These are phyloP conservation scores for Eristalis arbustorum DNA, from an alignment of 2,888 invertebrate species.

Conservation along the genomic window DNA sequence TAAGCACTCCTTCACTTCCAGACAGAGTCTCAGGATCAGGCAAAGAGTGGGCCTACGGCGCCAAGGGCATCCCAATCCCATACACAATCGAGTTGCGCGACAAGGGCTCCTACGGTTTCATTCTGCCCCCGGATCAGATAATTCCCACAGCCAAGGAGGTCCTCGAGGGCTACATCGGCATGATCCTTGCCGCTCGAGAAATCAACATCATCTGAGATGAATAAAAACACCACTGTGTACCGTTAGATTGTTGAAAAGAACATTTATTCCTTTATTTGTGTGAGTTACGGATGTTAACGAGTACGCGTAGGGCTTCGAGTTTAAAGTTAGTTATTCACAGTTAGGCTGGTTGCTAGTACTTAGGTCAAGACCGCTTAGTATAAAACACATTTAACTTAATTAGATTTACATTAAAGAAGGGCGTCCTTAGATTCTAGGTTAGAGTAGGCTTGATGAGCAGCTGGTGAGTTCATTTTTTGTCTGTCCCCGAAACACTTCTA, in stretches of 20 bases:
- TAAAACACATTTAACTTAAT: conserved; percentile 62
- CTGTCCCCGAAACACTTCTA: conserved; percentile 15
- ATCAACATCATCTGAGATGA: conserved; percentile 32
- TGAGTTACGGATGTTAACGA: conserved; percentile 40
- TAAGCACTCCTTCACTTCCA: conserved; percentile 61
- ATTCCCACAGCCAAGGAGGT: conserved; percentile 83
- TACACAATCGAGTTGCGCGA: conserved; percentile 85
- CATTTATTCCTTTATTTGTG: conserved; percentile 28
- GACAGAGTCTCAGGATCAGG: conserved; percentile 80
- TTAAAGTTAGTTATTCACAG: conserved; percentile 13
- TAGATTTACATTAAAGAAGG: conserved; percentile 13
- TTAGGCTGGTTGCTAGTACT: conserved; percentile 3
- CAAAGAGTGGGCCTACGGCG: conserved; percentile 83
- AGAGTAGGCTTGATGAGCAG: conserved; percentile 58
- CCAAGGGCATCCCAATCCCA: conserved; percentile 81
- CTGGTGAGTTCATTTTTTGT: conserved; percentile 15
- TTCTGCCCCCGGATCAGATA: conserved; percentile 85
- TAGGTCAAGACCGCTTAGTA: conserved; percentile 58
- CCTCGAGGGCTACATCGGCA: conserved; percentile 81
- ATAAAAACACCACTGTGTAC: background rate
- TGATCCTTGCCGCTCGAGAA: conserved; percentile 81
- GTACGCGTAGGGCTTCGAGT: conserved; percentile 12
- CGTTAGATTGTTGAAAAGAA: background rate
- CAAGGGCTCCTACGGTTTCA: conserved; percentile 84
- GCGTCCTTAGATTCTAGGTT: conserved; percentile 51